phyloP scores from a whole-genome alignment of 2,888 invertebrate species.

The Operophtera brumata region DNA sequence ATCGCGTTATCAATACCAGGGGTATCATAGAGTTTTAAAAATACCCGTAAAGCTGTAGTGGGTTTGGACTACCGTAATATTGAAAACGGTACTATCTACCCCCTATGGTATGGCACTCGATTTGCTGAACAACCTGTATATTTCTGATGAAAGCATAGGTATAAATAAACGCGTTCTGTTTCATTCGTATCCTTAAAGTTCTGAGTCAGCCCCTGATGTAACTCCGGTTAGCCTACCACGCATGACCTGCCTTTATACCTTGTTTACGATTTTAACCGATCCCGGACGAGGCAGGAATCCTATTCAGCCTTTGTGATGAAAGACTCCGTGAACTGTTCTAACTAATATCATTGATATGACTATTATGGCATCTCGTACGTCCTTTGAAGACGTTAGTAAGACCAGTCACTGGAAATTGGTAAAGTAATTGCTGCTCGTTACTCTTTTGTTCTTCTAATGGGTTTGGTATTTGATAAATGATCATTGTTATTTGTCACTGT shows the following conservation, averaged over 20 bases:
- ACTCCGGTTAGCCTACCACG: constrained; percentile 23
- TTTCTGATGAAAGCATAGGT: too few relatives aligned
- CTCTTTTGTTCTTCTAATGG: neutral
- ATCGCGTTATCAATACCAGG: too few relatives aligned
- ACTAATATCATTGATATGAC: constrained; percentile 18
- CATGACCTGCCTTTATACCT: constrained; percentile 33
- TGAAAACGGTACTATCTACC: too few relatives aligned
- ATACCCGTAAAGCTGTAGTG: too few relatives aligned
- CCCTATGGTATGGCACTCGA: too few relatives aligned
- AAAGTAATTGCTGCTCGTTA: neutral
- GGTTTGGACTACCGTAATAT: too few relatives aligned
- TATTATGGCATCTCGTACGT: constrained; percentile 12
- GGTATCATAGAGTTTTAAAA: too few relatives aligned
- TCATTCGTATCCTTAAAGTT: neutral
- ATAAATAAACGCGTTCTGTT: too few relatives aligned
- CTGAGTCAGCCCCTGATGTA: constrained; percentile 3
- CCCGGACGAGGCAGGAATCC: constrained; percentile 24
- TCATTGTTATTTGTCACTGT: too few relatives aligned
- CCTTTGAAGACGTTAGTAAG: neutral
- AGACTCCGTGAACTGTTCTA: constrained; percentile 17
- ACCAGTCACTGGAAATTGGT: constrained; percentile 1
- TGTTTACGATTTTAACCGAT: constrained; percentile 35
- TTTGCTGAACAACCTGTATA: too few relatives aligned
- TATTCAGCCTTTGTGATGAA: constrained; percentile 25
- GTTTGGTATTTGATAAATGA: too few relatives aligned